Evolutionary conservation across 2,888 invertebrate genomes (phyloP), one percentile per base, ranked within the genome.

Genomic region (Drosophila paramelanica): DNA sequence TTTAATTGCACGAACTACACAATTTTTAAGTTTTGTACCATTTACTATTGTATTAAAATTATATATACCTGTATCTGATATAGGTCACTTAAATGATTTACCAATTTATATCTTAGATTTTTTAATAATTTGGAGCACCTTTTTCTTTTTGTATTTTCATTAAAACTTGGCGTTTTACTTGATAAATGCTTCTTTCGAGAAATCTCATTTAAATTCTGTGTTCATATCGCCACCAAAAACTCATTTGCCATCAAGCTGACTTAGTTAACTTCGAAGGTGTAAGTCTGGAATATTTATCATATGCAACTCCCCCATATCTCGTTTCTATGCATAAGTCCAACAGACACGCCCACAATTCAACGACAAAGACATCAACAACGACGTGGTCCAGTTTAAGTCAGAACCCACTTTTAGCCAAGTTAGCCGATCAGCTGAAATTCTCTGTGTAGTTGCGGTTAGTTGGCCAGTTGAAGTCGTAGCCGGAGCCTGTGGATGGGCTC

Each of bases 241-340:
- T 41, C 31, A 27, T 42, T 36, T 25, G 23, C 14, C 14, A 38
- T 27, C 41, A 51, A 50, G 23, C 49, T 53, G 53, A 52, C 58
- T 61, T 49, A 85, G 38, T 73, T 59, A 55, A 52, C 79, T 46
- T 59, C 11, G 27, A 73, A 64, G 42, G 74, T 81, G 69, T 79
- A 79, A 66, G 69, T 76, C 59, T 62, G 46, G 52, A 60, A 43
- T 67, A 65, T 62, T 51, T 59, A 45, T 66, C 60, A 77, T 51
- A 50, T 58, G 8, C 31, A 31, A 55, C 67, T 57, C 55, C 73
- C 58, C 58, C 46, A 51, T 42, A 52, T 42, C 43, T 42, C 7
- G 20, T 20, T 36, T 13, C 39, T n/a, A 46, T 25, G 17, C 43
- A 42, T 45, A 58, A 38, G 31, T 50, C 49, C 53, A 52, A 27